phyloP scores from a whole-genome alignment of 2,113 vertebrate genomes.

The Triplophysa rosa region DNA sequence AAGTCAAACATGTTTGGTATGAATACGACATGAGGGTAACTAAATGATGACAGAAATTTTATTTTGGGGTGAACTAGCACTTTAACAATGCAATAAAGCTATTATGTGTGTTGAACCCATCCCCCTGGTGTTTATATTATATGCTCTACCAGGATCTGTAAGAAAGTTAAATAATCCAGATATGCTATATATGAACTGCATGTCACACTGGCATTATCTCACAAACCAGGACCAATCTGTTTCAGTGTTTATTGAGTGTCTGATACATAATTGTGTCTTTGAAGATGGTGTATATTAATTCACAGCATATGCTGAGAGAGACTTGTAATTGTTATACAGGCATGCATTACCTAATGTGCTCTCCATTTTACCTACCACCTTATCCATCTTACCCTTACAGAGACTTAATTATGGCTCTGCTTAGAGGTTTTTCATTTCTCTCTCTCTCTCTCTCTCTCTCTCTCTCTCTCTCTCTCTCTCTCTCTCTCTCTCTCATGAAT shows the following conservation, averaged over 20 bases:
- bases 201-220: not conserved
- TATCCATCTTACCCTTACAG: slow-evolving; percentile 10
- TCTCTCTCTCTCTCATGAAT: no score
- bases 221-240: not conserved
- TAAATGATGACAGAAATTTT: no score
- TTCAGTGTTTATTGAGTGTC: not conserved
- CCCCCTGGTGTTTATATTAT: no score
- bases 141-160: no score
- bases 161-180: no score
- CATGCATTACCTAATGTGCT: slow-evolving; percentile 27
- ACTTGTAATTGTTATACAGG: not conserved
- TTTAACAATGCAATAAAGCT: no score
- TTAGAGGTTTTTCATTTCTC: slow-evolving; percentile 1
- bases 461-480: no score
- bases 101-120: no score
- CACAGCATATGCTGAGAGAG: not conserved
- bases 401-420: slow-evolving; percentile 24
- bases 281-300: slow-evolving; percentile 4
- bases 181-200: not conserved
- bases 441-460: not conserved
- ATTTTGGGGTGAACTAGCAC: no score
- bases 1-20: no score
- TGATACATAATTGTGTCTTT: slow-evolving; percentile 3
- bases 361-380: slow-evolving; percentile 10
- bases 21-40: no score